These are phyloP conservation scores for Hycleus phaleratus DNA, from an alignment of 1,140 invertebrate genomes.

Conservation along the genomic window DNA sequence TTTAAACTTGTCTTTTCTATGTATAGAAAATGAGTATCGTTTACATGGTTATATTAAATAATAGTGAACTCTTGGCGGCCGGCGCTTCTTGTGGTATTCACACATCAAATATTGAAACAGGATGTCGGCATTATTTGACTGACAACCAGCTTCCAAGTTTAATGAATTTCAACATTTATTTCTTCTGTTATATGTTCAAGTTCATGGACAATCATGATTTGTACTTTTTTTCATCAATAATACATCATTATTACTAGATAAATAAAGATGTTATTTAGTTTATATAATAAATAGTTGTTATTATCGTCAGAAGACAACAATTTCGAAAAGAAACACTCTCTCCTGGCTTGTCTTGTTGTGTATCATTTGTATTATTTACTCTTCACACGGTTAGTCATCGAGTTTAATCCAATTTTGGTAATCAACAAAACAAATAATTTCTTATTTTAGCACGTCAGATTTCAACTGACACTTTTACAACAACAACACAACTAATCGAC, in stretches of 20 bases:
- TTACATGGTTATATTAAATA: conserved; percentile 7
- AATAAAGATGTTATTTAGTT: too few relatives aligned
- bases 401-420: conserved; percentile 7
- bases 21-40: conserved; percentile 6
- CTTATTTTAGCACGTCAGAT: too few relatives aligned
- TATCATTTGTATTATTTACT: neutral
- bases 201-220: conserved; percentile 2
- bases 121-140: conserved; percentile 11
- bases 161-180: neutral
- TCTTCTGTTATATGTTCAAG: neutral
- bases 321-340: too few relatives aligned
- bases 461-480: too few relatives aligned
- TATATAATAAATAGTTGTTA: too few relatives aligned
- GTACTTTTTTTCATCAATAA: too few relatives aligned
- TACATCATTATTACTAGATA: too few relatives aligned
- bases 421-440: neutral
- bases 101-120: conserved; percentile 15
- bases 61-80: conserved; percentile 9
- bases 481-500: too few relatives aligned
- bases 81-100: conserved; percentile 15
- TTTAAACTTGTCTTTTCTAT: too few relatives aligned
- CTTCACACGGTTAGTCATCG: conserved; percentile 7
- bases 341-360: too few relatives aligned
- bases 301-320: too few relatives aligned
- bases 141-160: conserved; percentile 12